phyloP scores from a whole-genome alignment of 2,888 invertebrate genomes.

The Tinea semifulvella region DNA sequence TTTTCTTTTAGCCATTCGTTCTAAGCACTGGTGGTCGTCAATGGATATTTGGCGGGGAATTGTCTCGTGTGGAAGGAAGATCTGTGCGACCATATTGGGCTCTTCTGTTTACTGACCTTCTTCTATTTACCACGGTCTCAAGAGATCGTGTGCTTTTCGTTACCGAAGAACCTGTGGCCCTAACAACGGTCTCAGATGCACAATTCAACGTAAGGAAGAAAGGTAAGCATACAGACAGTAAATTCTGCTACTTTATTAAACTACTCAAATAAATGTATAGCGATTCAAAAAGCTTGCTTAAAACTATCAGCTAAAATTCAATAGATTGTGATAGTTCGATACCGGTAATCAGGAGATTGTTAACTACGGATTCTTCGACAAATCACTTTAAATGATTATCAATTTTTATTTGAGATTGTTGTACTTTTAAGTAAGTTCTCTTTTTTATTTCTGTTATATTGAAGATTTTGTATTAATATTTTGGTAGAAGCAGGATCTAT shows the following conservation, averaged over 20 bases:
- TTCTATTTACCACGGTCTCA: conserved; percentile 87
- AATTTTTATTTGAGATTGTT: too few relatives aligned
- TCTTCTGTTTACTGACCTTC: conserved; percentile 82
- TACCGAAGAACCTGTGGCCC: conserved; percentile 84
- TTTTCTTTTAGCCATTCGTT: conserved; percentile 74
- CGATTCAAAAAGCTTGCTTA: too few relatives aligned
- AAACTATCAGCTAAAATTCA: too few relatives aligned
- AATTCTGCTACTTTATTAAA: too few relatives aligned
- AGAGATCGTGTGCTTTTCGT: conserved; percentile 87
- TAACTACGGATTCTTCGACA: too few relatives aligned
- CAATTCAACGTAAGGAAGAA: conserved; percentile 88
- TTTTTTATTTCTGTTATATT: background rate
- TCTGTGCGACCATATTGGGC: conserved; percentile 87
- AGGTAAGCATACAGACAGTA: too few relatives aligned
- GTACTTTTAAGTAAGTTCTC: background rate
- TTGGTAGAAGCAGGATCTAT: too few relatives aligned
- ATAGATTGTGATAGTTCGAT: too few relatives aligned
- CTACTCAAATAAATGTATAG: too few relatives aligned
- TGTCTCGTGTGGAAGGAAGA: conserved; percentile 84
- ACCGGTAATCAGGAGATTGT: too few relatives aligned
- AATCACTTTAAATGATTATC: too few relatives aligned
- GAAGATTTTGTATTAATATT: too few relatives aligned
- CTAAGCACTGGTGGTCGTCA: conserved; percentile 84
- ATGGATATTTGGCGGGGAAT: conserved; percentile 90
- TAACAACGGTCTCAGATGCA: conserved; percentile 81